Evolutionary conservation across 2,797 vertebrate genomes (phyloP), one percentile per base, ranked within the genome.

Genomic region (Microcaecilia unicolor): DNA sequence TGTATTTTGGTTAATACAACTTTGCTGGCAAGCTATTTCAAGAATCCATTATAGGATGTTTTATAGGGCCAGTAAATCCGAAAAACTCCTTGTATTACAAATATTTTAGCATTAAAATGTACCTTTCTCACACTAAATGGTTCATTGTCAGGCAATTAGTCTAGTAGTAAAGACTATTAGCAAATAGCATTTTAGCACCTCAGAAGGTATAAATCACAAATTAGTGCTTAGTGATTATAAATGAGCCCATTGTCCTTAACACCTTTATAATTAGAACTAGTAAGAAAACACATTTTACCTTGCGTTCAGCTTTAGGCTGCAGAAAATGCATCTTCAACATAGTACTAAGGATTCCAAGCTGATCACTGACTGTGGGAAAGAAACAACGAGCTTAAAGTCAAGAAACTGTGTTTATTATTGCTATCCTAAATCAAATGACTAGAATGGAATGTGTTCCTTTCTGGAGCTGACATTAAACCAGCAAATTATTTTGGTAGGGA

Each of bases 301-400:
- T 43, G 28, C 22, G 12, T 18, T 24, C 33, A 18, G 32, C 43
- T 16, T 42, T 12, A 34, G 48, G 36, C 4, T 18, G 37, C 7
- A 48, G 22, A 31, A 55, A 55, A 27, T 41, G 33, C 33, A 18
- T 27, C 22, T 34, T 48, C 39, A 48, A 17, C 15, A 36, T 15
- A 18, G 31, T 28, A 40, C 22, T 15, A 31, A 51, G 11, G n/a
- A 45, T 31, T 10, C 7, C 13, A 35, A 7, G 25, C 8, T 18
- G 22, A 18, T 54, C 23, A 7, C 6, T 28, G 22, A 43, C 41
- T 42, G 32, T 10, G 45, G 49, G 20, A 28, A 37, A 16, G 15
- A 43, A 4, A n/a, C n/a, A n/a, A n/a, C n/a, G n/a, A n/a, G n/a
- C n/a, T n/a, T n/a, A n/a, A n/a, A n/a, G n/a, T n/a, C n/a, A n/a